phyloP scores from a whole-genome alignment of 2,113 vertebrate species.

The Trichechus manatus region DNA sequence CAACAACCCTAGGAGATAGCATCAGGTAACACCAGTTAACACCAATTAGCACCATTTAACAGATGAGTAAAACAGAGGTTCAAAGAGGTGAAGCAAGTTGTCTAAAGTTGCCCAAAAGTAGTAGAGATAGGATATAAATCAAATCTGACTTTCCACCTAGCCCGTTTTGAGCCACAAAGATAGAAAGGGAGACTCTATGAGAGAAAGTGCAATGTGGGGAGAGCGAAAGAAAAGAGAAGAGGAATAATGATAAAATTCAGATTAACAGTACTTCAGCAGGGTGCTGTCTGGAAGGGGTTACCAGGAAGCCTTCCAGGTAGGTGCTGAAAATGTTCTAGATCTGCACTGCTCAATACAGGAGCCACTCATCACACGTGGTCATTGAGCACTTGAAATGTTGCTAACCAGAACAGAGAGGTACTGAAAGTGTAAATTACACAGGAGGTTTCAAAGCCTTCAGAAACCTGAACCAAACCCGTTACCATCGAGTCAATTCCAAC shows the following conservation, averaged over 20 bases:
- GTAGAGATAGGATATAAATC: not conserved
- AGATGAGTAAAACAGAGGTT: not conserved
- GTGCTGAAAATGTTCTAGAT: not conserved
- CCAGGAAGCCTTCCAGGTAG: not conserved
- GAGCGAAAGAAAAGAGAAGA: not conserved
- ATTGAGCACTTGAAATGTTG: not conserved
- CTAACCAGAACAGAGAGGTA: not conserved
- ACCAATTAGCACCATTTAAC: not conserved
- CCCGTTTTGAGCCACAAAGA: not conserved
- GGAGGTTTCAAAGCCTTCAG: constrained; percentile 11
- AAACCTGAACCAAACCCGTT: not conserved
- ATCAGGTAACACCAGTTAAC: not conserved
- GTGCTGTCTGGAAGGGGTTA: not conserved
- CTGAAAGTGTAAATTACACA: not conserved
- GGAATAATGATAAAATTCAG: not conserved
- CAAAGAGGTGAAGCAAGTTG: not conserved
- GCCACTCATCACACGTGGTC: not conserved
- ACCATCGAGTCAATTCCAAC: not conserved
- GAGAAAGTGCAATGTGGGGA: not conserved
- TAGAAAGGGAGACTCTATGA: not conserved
- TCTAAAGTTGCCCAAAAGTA: not conserved
- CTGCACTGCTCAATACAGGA: not conserved
- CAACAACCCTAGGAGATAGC: not conserved
- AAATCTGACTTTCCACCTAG: not conserved
- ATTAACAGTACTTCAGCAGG: not conserved